These are phyloP conservation scores for Lycodopsis pacificus DNA, from an alignment of 2,797 vertebrate species.

Conservation along the genomic window DNA sequence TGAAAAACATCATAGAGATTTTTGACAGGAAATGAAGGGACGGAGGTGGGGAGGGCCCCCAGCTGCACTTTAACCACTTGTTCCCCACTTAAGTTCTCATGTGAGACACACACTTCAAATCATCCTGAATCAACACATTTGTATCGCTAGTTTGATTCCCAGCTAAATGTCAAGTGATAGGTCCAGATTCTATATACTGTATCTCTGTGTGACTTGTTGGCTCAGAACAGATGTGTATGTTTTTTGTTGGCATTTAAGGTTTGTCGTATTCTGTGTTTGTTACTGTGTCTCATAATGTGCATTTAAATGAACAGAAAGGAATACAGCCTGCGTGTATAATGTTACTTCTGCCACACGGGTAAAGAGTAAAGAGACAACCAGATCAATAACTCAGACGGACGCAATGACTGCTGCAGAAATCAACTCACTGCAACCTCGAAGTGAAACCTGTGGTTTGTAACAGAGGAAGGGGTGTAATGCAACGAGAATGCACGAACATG, in stretches of 20 bases:
- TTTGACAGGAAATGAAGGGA: slow-evolving; percentile 1
- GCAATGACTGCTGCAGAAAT: slow-evolving; percentile 41
- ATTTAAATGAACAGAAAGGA: background rate
- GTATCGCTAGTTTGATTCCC: background rate
- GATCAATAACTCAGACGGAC: background rate
- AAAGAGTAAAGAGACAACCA: background rate
- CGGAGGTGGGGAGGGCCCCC: background rate
- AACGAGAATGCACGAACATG: background rate
- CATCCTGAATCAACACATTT: background rate
- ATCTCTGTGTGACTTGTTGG: background rate
- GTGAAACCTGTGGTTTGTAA: slow-evolving; percentile 63
- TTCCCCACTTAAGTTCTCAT: too few species aligned
- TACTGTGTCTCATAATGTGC: background rate
- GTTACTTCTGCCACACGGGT: background rate
- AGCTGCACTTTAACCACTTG: background rate
- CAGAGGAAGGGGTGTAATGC: slow-evolving; percentile 16
- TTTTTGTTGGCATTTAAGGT: background rate
- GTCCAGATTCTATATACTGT: background rate
- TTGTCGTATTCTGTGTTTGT: background rate
- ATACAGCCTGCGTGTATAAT: background rate
- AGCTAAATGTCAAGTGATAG: background rate
- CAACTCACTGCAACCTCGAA: background rate
- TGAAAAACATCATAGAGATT: background rate
- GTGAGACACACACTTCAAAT: background rate
- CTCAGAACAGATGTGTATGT: background rate